Evolutionary conservation across 2,113 vertebrate genomes (phyloP), one percentile per base, ranked within the genome.

Genomic region (Serinus canaria): DNA sequence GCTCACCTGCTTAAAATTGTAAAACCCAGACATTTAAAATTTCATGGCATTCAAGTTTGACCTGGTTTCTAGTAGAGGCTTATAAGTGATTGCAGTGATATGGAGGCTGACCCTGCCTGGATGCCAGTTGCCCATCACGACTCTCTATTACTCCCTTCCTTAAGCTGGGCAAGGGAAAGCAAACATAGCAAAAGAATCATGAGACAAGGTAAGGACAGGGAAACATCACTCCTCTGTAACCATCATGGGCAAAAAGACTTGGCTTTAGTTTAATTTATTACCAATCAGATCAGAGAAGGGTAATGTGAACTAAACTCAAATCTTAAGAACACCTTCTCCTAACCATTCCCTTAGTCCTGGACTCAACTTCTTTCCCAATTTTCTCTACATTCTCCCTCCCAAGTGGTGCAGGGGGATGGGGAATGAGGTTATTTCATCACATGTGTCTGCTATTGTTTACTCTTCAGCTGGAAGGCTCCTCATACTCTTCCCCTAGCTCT

Each of bases 281-380:
- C 24, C 23, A 39, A 24, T 62, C 28, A 53, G 23, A 70, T n/a
- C 23, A 39, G 53, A 31, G 7, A 20, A 60, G 8, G 4, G 8
- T 33, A 53, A 46, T 28, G 5, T 28, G 23, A 52, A 11, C 6
- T 23, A 78, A 60, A 78, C 10, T 1, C 18, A 53, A 46, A 46
- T 46, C 11, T 44, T 39, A 13, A 53, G 60, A 77, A 22, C 12
- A 60, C 9, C 6, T 50, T 7, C 31, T 27, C 33, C 27, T 31
- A 43, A 33, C 6, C 11, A 10, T 1, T 33, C 11, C 14, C 4
- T 69, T 78, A 0, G 1, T 60, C 22, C 15, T 46, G 33, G 46
- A 44, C 18, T 69, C 18, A 52, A 28, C 2, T 44, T 69, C 14
- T 77, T 67, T 46, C 27, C 12, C 7, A 11, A 6, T 33, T 77